phyloP scores from a whole-genome alignment of 2,888 invertebrate species.

The Agonopterix arenella region DNA sequence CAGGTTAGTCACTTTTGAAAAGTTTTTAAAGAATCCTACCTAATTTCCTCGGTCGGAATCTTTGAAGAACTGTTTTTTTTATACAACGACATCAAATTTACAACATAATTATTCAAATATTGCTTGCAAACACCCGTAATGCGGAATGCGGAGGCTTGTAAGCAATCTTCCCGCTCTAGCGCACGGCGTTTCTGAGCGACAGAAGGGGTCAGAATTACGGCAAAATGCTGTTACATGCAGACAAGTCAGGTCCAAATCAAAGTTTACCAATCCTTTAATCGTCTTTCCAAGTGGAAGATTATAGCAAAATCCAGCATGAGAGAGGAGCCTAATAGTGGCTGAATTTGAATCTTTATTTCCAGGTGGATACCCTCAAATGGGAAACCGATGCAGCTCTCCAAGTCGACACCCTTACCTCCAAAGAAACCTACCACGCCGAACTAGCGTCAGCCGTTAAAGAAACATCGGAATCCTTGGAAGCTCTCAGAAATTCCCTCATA shows the following conservation, averaged over 20 bases:
- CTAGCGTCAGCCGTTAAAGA: conserved; percentile 84
- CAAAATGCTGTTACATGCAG: no score
- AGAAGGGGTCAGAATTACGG: no score
- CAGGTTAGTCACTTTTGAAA: conserved; percentile 38
- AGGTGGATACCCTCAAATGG: conserved; percentile 86
- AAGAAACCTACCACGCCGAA: conserved; percentile 89
- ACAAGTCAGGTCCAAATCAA: no score
- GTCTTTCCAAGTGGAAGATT: no score
- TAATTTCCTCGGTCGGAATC: not conserved
- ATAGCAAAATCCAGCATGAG: no score
- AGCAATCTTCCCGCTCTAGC: no score
- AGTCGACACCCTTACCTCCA: conserved; percentile 89
- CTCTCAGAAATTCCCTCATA: conserved; percentile 76
- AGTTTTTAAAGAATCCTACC: not conserved
- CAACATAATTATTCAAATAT: no score
- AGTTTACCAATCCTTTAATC: no score
- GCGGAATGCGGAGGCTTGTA: no score
- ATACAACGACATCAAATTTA: no score
- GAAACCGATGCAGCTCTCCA: conserved; percentile 88
- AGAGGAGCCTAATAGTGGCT: not conserved
- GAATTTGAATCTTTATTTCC: conserved; percentile 16
- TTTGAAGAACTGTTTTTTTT: not conserved
- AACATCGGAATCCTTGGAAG: conserved; percentile 80
- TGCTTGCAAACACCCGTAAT: no score
- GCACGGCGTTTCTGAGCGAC: no score